Conservation (phyloP, 2,797 vertebrate species). For the Lerista edwardsae region DNA sequence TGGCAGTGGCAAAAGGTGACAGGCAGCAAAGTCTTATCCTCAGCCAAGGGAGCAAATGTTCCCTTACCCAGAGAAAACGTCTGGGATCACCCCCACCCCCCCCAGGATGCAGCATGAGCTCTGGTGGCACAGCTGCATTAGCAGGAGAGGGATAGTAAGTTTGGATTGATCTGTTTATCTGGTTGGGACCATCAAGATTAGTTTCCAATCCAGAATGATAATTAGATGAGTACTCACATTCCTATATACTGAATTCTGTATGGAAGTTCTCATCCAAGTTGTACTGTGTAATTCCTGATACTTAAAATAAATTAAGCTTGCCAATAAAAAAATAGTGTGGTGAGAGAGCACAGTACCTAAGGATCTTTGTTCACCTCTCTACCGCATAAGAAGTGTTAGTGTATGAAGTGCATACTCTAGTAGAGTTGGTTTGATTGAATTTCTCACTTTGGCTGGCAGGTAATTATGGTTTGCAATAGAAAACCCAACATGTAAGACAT, state of each 20-base stretch:
- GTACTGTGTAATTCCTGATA: not conserved
- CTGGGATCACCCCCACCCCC: no score
- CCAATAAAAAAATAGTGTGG: not conserved
- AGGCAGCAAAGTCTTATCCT: not conserved
- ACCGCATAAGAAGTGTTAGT: not conserved
- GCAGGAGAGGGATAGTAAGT: no score
- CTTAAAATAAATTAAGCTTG: slow-evolving; percentile 30
- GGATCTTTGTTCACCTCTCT: rapidly evolving
- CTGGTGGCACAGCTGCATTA: no score
- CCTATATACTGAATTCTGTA: not conserved
- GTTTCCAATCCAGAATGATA: no score
- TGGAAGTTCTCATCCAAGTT: not conserved
- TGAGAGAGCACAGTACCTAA: slow-evolving; percentile 1
- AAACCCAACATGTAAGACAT: slow-evolving; percentile 32
- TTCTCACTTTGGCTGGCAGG: slow-evolving; percentile 1
- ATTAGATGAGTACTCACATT: not conserved
- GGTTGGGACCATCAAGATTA: no score
- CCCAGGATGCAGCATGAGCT: no score
- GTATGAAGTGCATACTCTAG: slow-evolving; percentile 23
- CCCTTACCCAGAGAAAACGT: no score
- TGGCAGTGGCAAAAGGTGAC: no score
- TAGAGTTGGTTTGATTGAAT: not conserved
- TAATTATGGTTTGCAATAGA: slow-evolving; percentile 55
- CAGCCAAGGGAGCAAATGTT: no score
- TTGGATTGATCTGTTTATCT: no score